Conservation (phyloP, 2,888 invertebrate genomes). For the Neria commutata region DNA sequence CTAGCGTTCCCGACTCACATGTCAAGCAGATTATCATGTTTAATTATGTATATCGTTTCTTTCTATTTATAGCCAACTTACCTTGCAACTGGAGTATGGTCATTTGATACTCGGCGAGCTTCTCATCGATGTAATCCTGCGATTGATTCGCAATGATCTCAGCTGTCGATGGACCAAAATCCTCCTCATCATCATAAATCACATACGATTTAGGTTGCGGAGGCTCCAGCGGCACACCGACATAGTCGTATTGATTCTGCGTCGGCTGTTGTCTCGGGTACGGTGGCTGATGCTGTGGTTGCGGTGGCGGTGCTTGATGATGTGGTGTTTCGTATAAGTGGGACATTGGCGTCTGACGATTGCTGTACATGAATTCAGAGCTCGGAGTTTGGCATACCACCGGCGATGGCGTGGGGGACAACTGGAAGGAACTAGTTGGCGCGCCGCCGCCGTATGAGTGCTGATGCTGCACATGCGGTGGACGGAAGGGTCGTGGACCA, state of each 20-base stretch:
- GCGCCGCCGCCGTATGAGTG: slow-evolving; percentile 46
- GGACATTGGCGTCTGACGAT: slow-evolving; percentile 63
- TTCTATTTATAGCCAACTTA: slow-evolving; percentile 62
- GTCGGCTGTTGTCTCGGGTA: slow-evolving; percentile 50
- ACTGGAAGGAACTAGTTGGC: slow-evolving; percentile 58
- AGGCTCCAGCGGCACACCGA: slow-evolving; percentile 79
- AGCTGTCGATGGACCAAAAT: slow-evolving; percentile 83
- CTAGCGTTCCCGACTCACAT: too few relatives aligned
- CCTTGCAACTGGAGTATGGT: slow-evolving; percentile 90
- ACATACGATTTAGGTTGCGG: slow-evolving; percentile 70
- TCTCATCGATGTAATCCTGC: slow-evolving; percentile 93
- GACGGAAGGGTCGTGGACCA: slow-evolving; percentile 62
- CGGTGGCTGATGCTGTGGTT: slow-evolving; percentile 41
- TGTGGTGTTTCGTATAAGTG: slow-evolving; percentile 43
- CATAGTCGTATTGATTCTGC: slow-evolving; percentile 60
- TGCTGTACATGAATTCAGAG: slow-evolving; percentile 67
- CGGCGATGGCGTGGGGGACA: slow-evolving; percentile 67
- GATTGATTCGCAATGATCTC: slow-evolving; percentile 93
- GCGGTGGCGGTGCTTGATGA: slow-evolving; percentile 53
- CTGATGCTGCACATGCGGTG: slow-evolving; percentile 59
- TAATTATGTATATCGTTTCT: too few relatives aligned
- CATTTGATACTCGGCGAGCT: slow-evolving; percentile 90
- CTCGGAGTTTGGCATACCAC: slow-evolving; percentile 67
- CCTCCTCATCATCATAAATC: slow-evolving; percentile 71
- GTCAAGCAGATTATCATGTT: too few relatives aligned